These are phyloP conservation scores for Agrotis segetum DNA, from an alignment of 2,888 invertebrate genomes.

Conservation along the genomic window DNA sequence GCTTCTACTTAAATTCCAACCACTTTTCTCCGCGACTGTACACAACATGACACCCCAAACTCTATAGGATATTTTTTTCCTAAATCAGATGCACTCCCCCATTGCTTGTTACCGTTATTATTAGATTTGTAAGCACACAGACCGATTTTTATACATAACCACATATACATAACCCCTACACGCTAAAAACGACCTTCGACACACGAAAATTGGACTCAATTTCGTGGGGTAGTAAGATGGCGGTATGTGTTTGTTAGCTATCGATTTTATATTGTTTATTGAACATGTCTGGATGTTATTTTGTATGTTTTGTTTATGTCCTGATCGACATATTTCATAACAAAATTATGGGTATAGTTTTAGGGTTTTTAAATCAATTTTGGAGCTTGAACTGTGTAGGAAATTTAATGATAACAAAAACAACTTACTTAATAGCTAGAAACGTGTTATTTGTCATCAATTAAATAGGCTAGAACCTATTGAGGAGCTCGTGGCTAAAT, in stretches of 20 bases:
- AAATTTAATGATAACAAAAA: neutral
- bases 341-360: neutral
- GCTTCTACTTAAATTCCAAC: neutral
- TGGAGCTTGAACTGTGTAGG: neutral
- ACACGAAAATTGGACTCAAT: neutral
- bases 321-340: neutral
- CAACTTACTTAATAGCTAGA: too few species aligned
- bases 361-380: neutral
- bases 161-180: constrained; percentile 33
- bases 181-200: constrained; percentile 27
- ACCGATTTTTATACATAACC: constrained; percentile 63
- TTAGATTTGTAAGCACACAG: constrained; percentile 81
- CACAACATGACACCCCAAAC: constrained; percentile 72
- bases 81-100: constrained; percentile 83
- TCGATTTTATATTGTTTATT: constrained; percentile 52
- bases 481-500: too few species aligned
- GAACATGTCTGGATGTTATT: constrained; percentile 35
- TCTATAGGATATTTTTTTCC: constrained; percentile 77
- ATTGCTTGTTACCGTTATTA: constrained; percentile 83
- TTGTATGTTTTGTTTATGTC: constrained; percentile 12
- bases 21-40: constrained; percentile 64
- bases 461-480: too few species aligned
- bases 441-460: too few species aligned
- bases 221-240: neutral
- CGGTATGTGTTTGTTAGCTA: constrained; percentile 31